phyloP scores from a whole-genome alignment of 1,140 invertebrate species.

The Lordiphosa collinella region DNA sequence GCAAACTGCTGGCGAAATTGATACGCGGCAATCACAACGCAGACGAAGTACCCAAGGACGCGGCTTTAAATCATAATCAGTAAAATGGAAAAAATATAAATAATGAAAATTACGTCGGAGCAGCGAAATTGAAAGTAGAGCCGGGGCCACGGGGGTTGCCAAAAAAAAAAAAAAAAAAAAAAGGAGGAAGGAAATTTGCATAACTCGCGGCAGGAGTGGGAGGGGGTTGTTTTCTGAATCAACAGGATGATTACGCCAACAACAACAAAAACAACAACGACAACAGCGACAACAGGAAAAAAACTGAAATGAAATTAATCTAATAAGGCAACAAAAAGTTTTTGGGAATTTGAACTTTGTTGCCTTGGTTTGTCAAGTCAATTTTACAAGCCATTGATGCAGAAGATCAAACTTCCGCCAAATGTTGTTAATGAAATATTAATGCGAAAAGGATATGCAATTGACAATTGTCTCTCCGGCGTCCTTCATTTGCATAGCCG shows the following conservation, averaged over 20 bases:
- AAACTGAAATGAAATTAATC: conserved; percentile 77
- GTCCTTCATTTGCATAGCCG: conserved; percentile 60
- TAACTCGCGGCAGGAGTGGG: conserved; percentile 28
- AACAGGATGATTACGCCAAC: conserved; percentile 63
- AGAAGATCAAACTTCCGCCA: conserved; percentile 79
- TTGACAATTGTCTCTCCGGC: conserved; percentile 63
- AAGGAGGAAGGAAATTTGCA: conserved; percentile 51
- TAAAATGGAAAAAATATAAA: conserved; percentile 77
- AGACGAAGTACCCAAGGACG: conserved; percentile 7
- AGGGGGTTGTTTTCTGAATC: conserved; percentile 44
- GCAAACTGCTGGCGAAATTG: conserved; percentile 72
- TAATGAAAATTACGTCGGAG: conserved; percentile 65
- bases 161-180: conserved; percentile 27
- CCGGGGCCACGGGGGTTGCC: conserved; percentile 41
- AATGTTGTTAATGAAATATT: conserved; percentile 79
- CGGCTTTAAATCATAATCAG: conserved; percentile 78
- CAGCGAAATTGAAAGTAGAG: conserved; percentile 68
- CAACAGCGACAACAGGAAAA: conserved; percentile 13
- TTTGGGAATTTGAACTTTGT: conserved; percentile 38
- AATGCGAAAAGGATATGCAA: conserved; percentile 79
- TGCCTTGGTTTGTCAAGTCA: conserved; percentile 58
- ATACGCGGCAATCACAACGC: conserved; percentile 61
- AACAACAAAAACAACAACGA: not conserved
- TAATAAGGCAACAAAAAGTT: conserved; percentile 60
- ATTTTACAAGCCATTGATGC: conserved; percentile 79